phyloP scores from a whole-genome alignment of 2,888 invertebrate species.

The Encarsia formosa region DNA sequence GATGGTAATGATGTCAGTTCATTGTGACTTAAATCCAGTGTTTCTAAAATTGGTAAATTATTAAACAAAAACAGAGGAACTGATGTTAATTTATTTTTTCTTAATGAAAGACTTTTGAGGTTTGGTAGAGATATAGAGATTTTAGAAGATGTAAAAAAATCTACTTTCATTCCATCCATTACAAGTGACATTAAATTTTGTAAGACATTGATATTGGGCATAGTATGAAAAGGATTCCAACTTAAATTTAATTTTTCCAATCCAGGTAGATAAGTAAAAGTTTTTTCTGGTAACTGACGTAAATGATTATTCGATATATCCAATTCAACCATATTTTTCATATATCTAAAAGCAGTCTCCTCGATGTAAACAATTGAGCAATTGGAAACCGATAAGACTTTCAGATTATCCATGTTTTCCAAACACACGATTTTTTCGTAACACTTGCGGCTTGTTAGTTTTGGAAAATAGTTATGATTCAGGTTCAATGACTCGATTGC shows the following conservation, averaged over 20 bases:
- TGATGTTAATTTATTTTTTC: neutral
- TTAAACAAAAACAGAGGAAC: slow-evolving; percentile 2
- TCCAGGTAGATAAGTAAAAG: slow-evolving; percentile 8
- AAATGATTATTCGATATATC: slow-evolving; percentile 24
- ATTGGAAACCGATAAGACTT: slow-evolving; percentile 8
- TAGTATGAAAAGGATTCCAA: slow-evolving; percentile 5
- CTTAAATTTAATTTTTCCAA: slow-evolving; percentile 10
- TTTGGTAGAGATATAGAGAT: neutral
- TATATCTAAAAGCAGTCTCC: slow-evolving; percentile 16
- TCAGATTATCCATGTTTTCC: slow-evolving; percentile 4
- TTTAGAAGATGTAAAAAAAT: neutral
- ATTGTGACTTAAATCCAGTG: slow-evolving; percentile 15
- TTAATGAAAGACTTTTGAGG: neutral
- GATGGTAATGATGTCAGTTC: neutral
- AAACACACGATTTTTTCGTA: slow-evolving; percentile 7
- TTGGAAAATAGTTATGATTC: slow-evolving; percentile 4
- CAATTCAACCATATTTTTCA: slow-evolving; percentile 12
- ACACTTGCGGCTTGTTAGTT: neutral
- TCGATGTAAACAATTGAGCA: slow-evolving; percentile 15
- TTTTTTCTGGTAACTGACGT: slow-evolving; percentile 2
- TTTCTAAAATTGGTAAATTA: slow-evolving; percentile 8
- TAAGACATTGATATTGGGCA: slow-evolving; percentile 9
- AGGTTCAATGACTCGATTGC: slow-evolving; percentile 5
- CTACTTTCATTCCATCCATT: slow-evolving; percentile 5
- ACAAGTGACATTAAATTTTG: slow-evolving; percentile 10